phyloP scores from a whole-genome alignment of 2,113 vertebrate genomes.

The Paedocypris sp. region DNA sequence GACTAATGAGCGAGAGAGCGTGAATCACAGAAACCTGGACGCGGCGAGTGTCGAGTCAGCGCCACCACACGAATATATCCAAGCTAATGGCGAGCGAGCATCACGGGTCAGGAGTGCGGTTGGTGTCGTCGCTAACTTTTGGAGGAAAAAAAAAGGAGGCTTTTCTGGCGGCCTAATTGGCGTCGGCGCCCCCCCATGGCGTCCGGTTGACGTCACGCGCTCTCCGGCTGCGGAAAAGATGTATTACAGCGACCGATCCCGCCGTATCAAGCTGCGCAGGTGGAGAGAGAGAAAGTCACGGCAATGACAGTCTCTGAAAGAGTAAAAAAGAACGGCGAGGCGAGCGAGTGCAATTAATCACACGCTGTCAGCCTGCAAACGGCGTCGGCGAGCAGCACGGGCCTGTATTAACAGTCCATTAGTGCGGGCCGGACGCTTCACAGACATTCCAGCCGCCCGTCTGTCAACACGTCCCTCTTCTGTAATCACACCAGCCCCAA shows the following conservation, averaged over 20 bases:
- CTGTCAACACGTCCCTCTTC: conserved; percentile 35
- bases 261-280: conserved; percentile 31
- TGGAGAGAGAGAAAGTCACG: conserved; percentile 11
- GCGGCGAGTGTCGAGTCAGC: no score
- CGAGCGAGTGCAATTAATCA: conserved; percentile 61
- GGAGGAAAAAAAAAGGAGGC: no score
- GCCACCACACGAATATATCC: no score
- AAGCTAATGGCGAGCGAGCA: no score
- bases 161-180: no score
- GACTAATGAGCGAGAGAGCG: no score
- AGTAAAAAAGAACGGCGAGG: conserved; percentile 40
- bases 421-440: conserved; percentile 58
- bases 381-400: conserved; percentile 52
- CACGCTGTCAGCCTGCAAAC: conserved; percentile 52
- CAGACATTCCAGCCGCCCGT: conserved; percentile 46
- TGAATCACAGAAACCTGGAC: no score
- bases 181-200: no score
- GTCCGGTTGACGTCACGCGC: conserved; percentile 49
- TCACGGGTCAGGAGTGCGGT: no score
- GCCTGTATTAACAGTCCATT: conserved; percentile 71
- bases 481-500: conserved; percentile 32
- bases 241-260: conserved; percentile 25
- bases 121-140: no score
- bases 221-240: conserved; percentile 38
- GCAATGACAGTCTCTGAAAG: conserved; percentile 29